Evolutionary conservation across 2,888 invertebrate genomes (phyloP).

Genomic region (Sarcophaga caerulescens): DNA sequence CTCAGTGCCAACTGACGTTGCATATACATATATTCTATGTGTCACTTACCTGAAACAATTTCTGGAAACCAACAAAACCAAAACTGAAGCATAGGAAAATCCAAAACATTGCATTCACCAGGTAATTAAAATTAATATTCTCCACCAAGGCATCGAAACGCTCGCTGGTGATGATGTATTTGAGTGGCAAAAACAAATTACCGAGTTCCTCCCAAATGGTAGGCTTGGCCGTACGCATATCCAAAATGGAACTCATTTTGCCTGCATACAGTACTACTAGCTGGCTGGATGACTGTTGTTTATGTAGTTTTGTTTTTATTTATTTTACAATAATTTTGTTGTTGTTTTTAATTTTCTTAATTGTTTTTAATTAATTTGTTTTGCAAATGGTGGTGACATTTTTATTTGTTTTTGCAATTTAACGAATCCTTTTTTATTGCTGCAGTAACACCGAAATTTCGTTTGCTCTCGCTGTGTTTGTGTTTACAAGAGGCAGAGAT

Average conservation of each 20-base stretch:
- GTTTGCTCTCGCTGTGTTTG: background rate
- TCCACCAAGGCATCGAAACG: slow-evolving; percentile 78
- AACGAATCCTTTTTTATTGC: background rate
- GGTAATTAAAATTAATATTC: slow-evolving; percentile 78
- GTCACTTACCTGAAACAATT: slow-evolving; percentile 77
- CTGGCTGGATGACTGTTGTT: too few species aligned
- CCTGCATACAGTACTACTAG: background rate
- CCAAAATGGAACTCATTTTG: slow-evolving; percentile 79
- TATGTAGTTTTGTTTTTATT: background rate
- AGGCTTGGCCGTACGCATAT: slow-evolving; percentile 77
- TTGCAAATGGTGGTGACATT: background rate
- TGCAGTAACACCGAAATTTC: background rate
- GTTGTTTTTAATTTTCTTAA: background rate
- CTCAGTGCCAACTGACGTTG: slow-evolving; percentile 15
- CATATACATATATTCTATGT: slow-evolving; percentile 16
- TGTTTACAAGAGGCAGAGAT: background rate
- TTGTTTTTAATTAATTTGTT: background rate
- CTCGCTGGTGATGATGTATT: slow-evolving; percentile 77
- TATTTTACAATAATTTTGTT: slow-evolving; percentile 12
- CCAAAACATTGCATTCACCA: slow-evolving; percentile 80
- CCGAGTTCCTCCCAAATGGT: slow-evolving; percentile 79
- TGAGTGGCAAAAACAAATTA: slow-evolving; percentile 79
- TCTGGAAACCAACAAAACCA: slow-evolving; percentile 78
- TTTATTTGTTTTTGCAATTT: background rate
- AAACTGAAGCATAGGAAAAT: slow-evolving; percentile 77